Evolutionary conservation across 2,797 vertebrate species (phyloP), one percentile per base, ranked within the genome.

Genomic region (Chanos chanos): DNA sequence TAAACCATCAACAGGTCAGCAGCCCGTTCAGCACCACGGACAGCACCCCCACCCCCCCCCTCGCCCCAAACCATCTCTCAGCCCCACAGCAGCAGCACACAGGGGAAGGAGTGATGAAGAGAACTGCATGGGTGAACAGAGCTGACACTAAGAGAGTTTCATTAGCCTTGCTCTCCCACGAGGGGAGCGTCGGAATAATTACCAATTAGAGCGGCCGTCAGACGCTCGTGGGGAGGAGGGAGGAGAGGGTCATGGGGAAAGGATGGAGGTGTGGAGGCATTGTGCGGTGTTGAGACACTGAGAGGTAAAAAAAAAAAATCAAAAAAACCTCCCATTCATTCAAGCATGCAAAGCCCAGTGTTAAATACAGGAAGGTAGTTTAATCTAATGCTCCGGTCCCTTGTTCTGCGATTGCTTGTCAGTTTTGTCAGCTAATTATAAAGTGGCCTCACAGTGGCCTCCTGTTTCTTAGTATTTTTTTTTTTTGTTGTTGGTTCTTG

Each of bases 371-470:
- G 82, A 73, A 80, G 78, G 73, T n/a, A 76, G 77, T 85, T 85
- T 86, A 89, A 89, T 85, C 81, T 58, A 83, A 71, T 83, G 79
- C 83, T 85, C 24, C 45, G 85, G 70, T 79, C 70, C 66, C 77
- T 87, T 68, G 53, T n/a, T n/a, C 50, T 62, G 77, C 77, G 75
- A 55, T 80, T 77, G 69, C 79, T 82, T 87, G 88, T 89, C 90
- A 90, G 73, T 80, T 87, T 86, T 91, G 89, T 89, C 90, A 90
- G 85, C 81, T 91, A 85, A 91, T 92, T 93, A 90, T 80, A 82
- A 84, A 77, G 73, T 72, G 72, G 73, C 76, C 77, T 75, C 77
- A 66, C 51, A 44, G 41, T 31, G 40, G 27, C 36, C 28, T 18
- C 16, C 50, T 51, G 48, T 60, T 31, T 45, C 41, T 28, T 49